A percentile compares a stretch with the other conserved stretches of the same genome.
Conservation (phyloP, 2,797 vertebrate species). For the Typhlichthys subterraneus region DNA sequence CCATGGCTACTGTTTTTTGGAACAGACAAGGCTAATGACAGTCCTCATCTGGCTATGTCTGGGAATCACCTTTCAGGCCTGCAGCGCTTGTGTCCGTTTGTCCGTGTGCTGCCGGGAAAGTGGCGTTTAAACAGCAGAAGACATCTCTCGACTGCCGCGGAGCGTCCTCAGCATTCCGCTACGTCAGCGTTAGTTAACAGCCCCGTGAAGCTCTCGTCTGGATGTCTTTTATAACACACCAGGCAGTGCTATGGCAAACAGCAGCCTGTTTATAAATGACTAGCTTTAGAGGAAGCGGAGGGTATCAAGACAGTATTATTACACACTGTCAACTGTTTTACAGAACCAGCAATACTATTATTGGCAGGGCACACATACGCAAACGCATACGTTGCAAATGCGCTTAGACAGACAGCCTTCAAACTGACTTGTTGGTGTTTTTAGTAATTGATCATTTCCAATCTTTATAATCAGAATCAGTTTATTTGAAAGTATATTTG, state of each 20-base stretch:
- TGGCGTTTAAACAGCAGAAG: conserved; percentile 29
- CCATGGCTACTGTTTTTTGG: too few species aligned
- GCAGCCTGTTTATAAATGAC: conserved; percentile 53
- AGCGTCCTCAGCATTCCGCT: conserved; percentile 6
- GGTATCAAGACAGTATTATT: conserved; percentile 53
- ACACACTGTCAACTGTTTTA: conserved; percentile 52
- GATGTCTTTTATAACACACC: conserved; percentile 40
- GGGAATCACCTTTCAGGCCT: not conserved
- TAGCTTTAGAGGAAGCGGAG: conserved; percentile 28
- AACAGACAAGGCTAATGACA: too few species aligned
- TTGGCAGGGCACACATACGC: conserved; percentile 19
- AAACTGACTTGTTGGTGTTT: too few species aligned
- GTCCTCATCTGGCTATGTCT: too few species aligned
- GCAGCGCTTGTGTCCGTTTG: not conserved
- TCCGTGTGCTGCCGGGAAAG: conserved; percentile 14
- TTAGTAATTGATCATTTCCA: too few species aligned
- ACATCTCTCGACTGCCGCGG: conserved; percentile 9
- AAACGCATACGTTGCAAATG: conserved; percentile 2
- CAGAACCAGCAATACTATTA: conserved; percentile 43
- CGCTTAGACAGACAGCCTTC: too few species aligned
- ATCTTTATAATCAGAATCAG: too few species aligned
- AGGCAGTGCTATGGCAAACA: conserved; percentile 37
- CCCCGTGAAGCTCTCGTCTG: conserved; percentile 41
- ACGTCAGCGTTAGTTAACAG: conserved; percentile 50
- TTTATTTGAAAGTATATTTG: too few species aligned